A percentile compares a stretch with the other conserved stretches of the same genome.
Evolutionary conservation across 2,888 invertebrate genomes (phyloP).

Genomic region (Eugnorisma glareosa): DNA sequence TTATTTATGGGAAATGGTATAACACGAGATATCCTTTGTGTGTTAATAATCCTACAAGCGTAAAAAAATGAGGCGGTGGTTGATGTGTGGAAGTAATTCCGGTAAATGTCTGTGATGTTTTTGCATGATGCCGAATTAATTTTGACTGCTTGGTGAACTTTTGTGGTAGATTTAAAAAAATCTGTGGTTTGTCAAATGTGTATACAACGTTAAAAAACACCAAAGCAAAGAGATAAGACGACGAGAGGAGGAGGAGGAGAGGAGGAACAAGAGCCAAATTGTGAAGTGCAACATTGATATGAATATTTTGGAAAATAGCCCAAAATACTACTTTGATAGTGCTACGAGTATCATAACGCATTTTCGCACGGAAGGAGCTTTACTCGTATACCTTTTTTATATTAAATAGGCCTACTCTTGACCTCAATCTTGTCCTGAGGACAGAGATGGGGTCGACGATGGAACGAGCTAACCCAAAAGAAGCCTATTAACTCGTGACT

Average conservation of each 20-base stretch:
- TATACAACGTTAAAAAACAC: not conserved
- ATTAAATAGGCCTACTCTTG: too few species aligned
- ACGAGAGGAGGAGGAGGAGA: too few species aligned
- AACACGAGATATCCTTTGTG: constrained; percentile 1
- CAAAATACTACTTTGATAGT: not conserved
- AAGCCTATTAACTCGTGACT: too few species aligned
- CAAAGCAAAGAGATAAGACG: not conserved
- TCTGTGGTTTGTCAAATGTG: too few species aligned
- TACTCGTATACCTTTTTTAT: not conserved
- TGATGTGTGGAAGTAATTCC: constrained; percentile 3
- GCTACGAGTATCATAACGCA: too few species aligned
- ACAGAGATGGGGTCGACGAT: too few species aligned
- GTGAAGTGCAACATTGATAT: not conserved
- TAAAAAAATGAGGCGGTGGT: not conserved
- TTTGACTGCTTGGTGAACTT: not conserved
- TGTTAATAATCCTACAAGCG: constrained; percentile 9
- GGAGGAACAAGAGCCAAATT: too few species aligned
- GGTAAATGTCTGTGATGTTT: not conserved
- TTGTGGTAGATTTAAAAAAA: not conserved
- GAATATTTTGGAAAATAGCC: not conserved
- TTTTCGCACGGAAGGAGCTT: not conserved
- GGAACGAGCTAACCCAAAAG: too few species aligned
- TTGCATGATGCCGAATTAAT: not conserved
- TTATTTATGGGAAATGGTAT: constrained; percentile 10
- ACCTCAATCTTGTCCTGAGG: too few species aligned